These are phyloP conservation scores for Microplitis demolitor DNA, from an alignment of 1,140 invertebrate species.

Conservation along the genomic window DNA sequence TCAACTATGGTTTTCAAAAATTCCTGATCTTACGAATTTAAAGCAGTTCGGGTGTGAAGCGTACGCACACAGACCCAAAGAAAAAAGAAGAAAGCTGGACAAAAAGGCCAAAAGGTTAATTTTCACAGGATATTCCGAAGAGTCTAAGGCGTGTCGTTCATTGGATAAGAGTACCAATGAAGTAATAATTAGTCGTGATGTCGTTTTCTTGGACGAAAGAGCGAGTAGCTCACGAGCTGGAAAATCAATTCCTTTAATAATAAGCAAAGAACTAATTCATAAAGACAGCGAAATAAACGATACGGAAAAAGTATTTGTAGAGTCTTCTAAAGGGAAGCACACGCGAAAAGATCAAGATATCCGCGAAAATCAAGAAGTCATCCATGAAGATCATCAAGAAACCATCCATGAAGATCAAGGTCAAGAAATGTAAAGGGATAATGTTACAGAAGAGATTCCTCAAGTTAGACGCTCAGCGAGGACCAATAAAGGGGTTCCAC, in stretches of 20 bases:
- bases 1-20: slow-evolving; percentile 36
- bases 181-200: slow-evolving; percentile 4
- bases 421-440: neutral
- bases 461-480: neutral
- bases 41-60: slow-evolving; percentile 42
- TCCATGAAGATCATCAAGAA: neutral
- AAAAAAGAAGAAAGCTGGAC: slow-evolving; percentile 35
- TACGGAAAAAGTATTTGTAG: neutral
- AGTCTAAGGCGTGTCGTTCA: slow-evolving; percentile 36
- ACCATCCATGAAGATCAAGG: neutral
- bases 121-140: slow-evolving; percentile 30
- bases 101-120: slow-evolving; percentile 21
- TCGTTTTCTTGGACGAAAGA: slow-evolving; percentile 33
- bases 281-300: neutral
- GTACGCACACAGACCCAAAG: slow-evolving; percentile 37
- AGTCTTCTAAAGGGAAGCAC: neutral
- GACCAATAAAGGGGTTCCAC: neutral
- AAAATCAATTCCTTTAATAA: neutral
- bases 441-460: neutral
- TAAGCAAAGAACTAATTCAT: neutral
- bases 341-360: neutral
- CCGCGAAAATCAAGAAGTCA: neutral
- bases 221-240: slow-evolving; percentile 4
- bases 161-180: slow-evolving; percentile 5
- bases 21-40: slow-evolving; percentile 38